Percentiles rank a stretch among this genome's conserved stretches.
Evolutionary conservation across 2,113 vertebrate species (phyloP).

Genomic region (Connochaetes taurinus): DNA sequence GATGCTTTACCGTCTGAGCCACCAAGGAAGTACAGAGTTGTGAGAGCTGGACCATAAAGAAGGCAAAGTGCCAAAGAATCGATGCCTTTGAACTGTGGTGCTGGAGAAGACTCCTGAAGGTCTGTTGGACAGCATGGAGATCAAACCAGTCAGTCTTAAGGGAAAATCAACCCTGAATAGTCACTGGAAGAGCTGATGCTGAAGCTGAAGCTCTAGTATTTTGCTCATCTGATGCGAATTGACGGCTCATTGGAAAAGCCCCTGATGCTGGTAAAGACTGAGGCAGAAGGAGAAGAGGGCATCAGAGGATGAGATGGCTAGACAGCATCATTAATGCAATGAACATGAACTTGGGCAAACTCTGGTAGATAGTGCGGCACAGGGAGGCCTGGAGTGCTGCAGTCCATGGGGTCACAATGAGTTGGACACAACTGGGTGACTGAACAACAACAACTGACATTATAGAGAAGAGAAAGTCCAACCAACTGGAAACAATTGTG

Average conservation of each 20-base stretch:
- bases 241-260: not conserved
- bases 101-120: not conserved
- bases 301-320: not conserved
- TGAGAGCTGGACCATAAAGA: not conserved
- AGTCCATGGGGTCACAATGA: not conserved
- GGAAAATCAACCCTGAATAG: not conserved
- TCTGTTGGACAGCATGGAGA: not conserved
- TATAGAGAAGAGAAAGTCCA: not conserved
- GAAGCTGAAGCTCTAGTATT: not conserved
- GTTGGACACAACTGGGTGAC: not conserved
- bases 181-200: not conserved
- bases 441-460: not conserved
- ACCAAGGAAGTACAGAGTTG: not conserved
- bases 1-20: accelerated
- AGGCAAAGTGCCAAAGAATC: not conserved
- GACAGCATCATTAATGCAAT: not conserved
- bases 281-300: not conserved
- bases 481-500: not conserved
- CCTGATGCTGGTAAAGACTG: not conserved
- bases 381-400: not conserved
- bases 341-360: not conserved
- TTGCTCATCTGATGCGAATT: not conserved
- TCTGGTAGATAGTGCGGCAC: not conserved
- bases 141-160: not conserved
- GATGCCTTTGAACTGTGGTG: not conserved